Percentiles rank a stretch among this genome's conserved stretches.
phyloP scores from a whole-genome alignment of 2,888 invertebrate genomes.

The Lasiommata megera region DNA sequence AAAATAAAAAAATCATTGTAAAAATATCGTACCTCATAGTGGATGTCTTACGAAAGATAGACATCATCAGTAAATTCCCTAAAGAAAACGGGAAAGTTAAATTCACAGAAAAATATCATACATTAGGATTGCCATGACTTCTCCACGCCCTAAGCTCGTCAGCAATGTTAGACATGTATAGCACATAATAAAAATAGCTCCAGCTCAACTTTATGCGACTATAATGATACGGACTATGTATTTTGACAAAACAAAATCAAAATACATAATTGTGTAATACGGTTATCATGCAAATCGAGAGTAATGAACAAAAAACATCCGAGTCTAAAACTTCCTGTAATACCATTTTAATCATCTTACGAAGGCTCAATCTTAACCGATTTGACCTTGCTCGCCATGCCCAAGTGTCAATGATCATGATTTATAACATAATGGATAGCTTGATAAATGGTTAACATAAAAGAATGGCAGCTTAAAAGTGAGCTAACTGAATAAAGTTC shows the following conservation, averaged over 20 bases:
- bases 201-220: too few relatives aligned
- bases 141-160: too few relatives aligned
- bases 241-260: neutral
- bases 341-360: conserved; percentile 11
- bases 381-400: conserved; percentile 8
- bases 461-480: neutral
- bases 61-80: too few relatives aligned
- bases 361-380: neutral
- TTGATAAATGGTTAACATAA: neutral
- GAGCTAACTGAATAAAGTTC: neutral
- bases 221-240: too few relatives aligned
- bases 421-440: conserved; percentile 2
- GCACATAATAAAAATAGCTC: too few relatives aligned
- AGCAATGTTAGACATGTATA: too few relatives aligned
- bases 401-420: neutral
- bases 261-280: neutral
- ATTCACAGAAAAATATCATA: too few relatives aligned
- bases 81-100: too few relatives aligned
- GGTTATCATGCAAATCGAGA: neutral
- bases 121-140: too few relatives aligned
- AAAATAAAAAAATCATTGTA: too few relatives aligned
- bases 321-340: conserved; percentile 1
- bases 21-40: too few relatives aligned
- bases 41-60: too few relatives aligned
- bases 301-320: neutral